phyloP scores from a whole-genome alignment of 2,888 invertebrate species.

The Heterodera filipjevi region DNA sequence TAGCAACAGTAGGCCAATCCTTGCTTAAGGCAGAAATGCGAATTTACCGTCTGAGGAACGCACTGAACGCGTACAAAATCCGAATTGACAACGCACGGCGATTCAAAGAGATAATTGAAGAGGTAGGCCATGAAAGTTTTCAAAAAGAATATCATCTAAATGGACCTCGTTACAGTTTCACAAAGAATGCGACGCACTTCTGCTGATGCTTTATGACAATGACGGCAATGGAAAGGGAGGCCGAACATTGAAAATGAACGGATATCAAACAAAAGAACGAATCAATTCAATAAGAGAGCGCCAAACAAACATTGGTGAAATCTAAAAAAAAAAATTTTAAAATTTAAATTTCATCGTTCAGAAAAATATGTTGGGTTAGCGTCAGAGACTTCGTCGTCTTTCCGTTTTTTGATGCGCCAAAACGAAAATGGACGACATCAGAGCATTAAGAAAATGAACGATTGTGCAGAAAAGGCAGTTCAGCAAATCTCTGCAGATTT shows the following conservation, averaged over 20 bases:
- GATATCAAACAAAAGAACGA: neutral
- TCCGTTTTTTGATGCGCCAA: neutral
- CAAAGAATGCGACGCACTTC: neutral
- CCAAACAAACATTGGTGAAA: neutral
- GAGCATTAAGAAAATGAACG: neutral
- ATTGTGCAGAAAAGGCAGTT: neutral
- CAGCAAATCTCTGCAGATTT: neutral
- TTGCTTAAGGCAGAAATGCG: neutral
- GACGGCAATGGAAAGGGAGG: neutral
- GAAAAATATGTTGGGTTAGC: neutral
- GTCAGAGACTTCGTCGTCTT: neutral
- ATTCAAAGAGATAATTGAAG: neutral
- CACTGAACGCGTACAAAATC: neutral
- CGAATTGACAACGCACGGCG: conserved; percentile 13
- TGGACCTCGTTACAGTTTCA: neutral
- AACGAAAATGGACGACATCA: neutral
- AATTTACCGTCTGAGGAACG: neutral
- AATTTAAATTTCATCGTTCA: neutral
- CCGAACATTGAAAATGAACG: neutral
- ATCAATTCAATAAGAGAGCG: neutral
- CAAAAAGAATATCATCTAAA: neutral
- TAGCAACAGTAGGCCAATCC: neutral
- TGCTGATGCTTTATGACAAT: neutral
- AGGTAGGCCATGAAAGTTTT: neutral
- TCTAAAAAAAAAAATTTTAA: neutral